phyloP scores from a whole-genome alignment of 2,888 invertebrate genomes.

The Troilus luridus region DNA sequence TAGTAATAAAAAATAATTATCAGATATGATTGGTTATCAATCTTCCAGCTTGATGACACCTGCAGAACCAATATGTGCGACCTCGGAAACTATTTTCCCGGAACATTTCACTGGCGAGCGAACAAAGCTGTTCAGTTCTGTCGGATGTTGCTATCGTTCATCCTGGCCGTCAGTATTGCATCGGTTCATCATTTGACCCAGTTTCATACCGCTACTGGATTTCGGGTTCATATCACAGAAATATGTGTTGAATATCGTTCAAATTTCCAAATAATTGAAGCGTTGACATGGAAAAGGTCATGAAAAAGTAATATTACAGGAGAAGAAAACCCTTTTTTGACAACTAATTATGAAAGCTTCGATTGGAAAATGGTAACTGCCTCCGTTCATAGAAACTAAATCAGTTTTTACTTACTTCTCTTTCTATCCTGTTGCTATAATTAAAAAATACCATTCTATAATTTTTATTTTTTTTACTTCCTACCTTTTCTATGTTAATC shows the following conservation, averaged over 20 bases:
- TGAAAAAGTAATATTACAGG: too few relatives aligned
- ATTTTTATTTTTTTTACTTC: too few relatives aligned
- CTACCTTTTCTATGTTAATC: too few relatives aligned
- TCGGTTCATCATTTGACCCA: slow-evolving; percentile 20
- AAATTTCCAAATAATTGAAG: neutral
- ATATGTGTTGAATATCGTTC: neutral
- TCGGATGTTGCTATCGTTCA: neutral
- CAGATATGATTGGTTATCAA: neutral
- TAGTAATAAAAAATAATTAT: too few relatives aligned
- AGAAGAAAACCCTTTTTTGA: too few relatives aligned
- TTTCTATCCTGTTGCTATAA: too few relatives aligned
- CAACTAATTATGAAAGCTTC: too few relatives aligned
- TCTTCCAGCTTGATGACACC: neutral
- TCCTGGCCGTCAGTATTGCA: neutral
- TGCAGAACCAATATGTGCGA: neutral
- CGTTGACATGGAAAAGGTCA: too few relatives aligned
- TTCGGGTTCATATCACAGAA: neutral
- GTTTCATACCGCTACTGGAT: neutral
- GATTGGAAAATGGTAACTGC: too few relatives aligned
- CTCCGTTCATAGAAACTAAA: too few relatives aligned
- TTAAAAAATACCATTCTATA: too few relatives aligned
- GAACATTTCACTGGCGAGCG: neutral
- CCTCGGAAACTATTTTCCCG: neutral
- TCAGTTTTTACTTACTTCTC: too few relatives aligned
- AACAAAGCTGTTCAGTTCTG: slow-evolving; percentile 13